phyloP scores from a whole-genome alignment of 2,113 vertebrate genomes.

The Vanacampus margaritifer region DNA sequence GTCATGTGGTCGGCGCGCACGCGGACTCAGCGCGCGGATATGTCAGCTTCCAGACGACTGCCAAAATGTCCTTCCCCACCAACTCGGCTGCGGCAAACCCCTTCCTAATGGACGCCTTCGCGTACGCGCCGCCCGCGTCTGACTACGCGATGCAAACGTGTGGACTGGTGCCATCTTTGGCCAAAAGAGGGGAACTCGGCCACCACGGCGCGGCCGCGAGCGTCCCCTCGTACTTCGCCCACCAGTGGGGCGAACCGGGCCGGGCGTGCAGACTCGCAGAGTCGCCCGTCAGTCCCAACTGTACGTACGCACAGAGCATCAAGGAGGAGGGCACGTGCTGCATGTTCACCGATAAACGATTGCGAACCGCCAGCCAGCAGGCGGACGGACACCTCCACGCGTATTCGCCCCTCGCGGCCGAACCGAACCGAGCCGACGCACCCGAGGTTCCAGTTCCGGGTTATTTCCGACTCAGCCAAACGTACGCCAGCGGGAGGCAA shows the following conservation, averaged over 20 bases:
- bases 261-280: slow-evolving; percentile 91
- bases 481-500: slow-evolving; percentile 93
- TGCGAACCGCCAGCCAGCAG: slow-evolving; percentile 83
- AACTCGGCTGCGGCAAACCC: slow-evolving; percentile 98
- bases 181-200: slow-evolving; percentile 94
- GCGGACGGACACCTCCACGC: slow-evolving; percentile 78
- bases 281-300: slow-evolving; percentile 87
- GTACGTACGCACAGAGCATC: slow-evolving; percentile 95
- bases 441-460: slow-evolving; percentile 97
- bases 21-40: slow-evolving; percentile 95
- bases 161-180: slow-evolving; percentile 98
- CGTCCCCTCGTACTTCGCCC: slow-evolving; percentile 98
- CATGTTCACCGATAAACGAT: slow-evolving; percentile 99
- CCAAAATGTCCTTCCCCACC: slow-evolving; percentile 99
- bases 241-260: slow-evolving; percentile 94
- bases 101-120: slow-evolving; percentile 98
- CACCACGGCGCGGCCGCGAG: slow-evolving; percentile 98
- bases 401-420: slow-evolving; percentile 88
- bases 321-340: slow-evolving; percentile 99
- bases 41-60: slow-evolving; percentile 99
- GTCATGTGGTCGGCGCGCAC: slow-evolving; percentile 99
- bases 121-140: slow-evolving; percentile 96
- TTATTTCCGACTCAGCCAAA: slow-evolving; percentile 99
- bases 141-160: slow-evolving; percentile 99
- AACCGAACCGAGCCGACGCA: slow-evolving; percentile 88